These are phyloP conservation scores for Dynastes tityus DNA, from an alignment of 2,888 invertebrate genomes.

Conservation along the genomic window DNA sequence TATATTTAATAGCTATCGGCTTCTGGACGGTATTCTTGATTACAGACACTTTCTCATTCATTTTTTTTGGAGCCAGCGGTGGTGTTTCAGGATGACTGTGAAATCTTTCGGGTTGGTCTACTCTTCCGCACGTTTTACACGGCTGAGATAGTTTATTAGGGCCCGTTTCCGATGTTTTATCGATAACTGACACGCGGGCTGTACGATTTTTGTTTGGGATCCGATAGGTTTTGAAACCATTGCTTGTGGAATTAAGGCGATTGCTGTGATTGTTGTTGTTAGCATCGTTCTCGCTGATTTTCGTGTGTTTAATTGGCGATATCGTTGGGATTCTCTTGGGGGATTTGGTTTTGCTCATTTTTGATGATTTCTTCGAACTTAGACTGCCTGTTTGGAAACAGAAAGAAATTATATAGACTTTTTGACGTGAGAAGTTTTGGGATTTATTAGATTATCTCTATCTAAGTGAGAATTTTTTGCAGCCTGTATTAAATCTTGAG, in stretches of 20 bases:
- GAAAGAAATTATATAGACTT: not conserved
- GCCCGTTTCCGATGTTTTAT: constrained; percentile 59
- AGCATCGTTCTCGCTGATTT: constrained; percentile 50
- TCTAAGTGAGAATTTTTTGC: too few relatives aligned
- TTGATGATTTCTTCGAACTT: constrained; percentile 24
- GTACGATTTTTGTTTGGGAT: constrained; percentile 32
- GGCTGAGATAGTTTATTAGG: constrained; percentile 69
- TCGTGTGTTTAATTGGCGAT: constrained; percentile 34
- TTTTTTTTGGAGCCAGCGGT: constrained; percentile 57
- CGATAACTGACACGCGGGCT: constrained; percentile 38
- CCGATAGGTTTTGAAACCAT: constrained; percentile 48
- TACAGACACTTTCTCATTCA: constrained; percentile 60
- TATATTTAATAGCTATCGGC: constrained; percentile 71
- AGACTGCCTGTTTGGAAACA: not conserved
- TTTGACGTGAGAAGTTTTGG: too few relatives aligned
- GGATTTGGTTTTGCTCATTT: constrained; percentile 40
- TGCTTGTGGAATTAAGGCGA: constrained; percentile 49
- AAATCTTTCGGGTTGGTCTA: constrained; percentile 79
- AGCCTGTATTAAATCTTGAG: too few relatives aligned
- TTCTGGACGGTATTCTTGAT: constrained; percentile 71
- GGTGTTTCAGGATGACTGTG: constrained; percentile 73
- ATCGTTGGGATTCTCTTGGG: constrained; percentile 34
- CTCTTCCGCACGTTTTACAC: constrained; percentile 79
- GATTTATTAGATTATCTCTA: too few relatives aligned
- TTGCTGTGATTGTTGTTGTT: constrained; percentile 52